Evolutionary conservation across 1,140 invertebrate genomes (phyloP), one percentile per base, ranked within the genome.

Genomic region (Drosophila erecta): DNA sequence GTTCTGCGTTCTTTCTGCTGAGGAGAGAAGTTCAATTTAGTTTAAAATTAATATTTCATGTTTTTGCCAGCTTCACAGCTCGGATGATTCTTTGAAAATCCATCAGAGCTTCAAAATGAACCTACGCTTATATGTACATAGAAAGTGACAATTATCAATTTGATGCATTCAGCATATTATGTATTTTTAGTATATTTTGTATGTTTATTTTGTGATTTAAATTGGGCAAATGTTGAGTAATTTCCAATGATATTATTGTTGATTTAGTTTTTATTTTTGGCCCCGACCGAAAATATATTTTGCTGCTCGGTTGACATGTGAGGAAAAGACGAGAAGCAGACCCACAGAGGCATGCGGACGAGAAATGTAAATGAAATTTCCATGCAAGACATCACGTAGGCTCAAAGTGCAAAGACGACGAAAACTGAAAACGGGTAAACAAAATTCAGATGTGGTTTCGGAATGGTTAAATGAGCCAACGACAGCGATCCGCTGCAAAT

Each of bases 311-410:
- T 69, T 55, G 49, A 38, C 41, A 66, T 54, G 60, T 33, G 35
- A 62, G 40, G 40, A 35, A 22, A 11, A 47, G 27, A 17, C 43
- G 24, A 62, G 30, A 62, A 41, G 35, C 41, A n/a, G 3, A 17
- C 44, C 30, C 20, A 46, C 11, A 24, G 61, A 40, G 24, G 17
- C 24, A 38, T 22, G 14, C 24, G n/a, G 24, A 37, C 27, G 43
- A 43, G 22, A 74, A 74, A 83, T 74, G 54, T 83, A 74, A 83
- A 81, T 83, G 53, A 77, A 83, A 83, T 70, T 83, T 79, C 61
- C 79, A 83, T 81, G 79, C 58, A 65, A 79, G 62, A 75, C 70
- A 74, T 74, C 79, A 81, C 79, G 79, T 81, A 81, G 79, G 37
- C 61, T 61, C 58, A 50, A 70, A 69, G 64, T 66, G 61, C 65